Conservation (phyloP, 2,888 invertebrate genomes). For the Euzetes globulus region DNA sequence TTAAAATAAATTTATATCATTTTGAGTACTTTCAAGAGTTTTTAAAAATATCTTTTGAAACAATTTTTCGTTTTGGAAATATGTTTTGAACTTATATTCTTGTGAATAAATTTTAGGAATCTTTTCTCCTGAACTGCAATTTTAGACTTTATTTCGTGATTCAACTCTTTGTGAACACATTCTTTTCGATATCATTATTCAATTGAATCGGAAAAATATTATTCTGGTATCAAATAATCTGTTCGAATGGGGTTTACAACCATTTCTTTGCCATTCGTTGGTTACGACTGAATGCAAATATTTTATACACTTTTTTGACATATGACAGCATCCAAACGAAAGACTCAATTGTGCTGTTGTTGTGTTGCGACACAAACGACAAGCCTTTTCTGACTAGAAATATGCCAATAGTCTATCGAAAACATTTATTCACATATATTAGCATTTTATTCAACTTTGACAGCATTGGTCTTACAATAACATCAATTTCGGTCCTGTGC, state of each 20-base stretch:
- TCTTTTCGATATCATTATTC: neutral
- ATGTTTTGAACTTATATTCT: no score
- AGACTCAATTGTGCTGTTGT: neutral
- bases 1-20: no score
- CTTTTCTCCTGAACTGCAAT: no score
- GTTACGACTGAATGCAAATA: neutral
- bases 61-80: no score
- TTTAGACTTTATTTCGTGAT: neutral
- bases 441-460: conserved; percentile 21
- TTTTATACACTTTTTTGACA: neutral
- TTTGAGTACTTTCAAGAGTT: no score
- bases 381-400: neutral
- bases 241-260: neutral
- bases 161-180: neutral
- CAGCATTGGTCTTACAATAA: conserved; percentile 20
- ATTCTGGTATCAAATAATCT: neutral
- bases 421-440: conserved; percentile 19
- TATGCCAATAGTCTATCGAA: neutral
- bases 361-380: neutral
- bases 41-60: no score
- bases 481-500: conserved; percentile 1
- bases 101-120: no score
- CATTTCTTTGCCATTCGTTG: neutral
- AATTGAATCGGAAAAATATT: neutral
- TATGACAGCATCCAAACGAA: neutral